Conservation (phyloP, 1,140 invertebrate genomes). For the Penaeus japonicus region DNA sequence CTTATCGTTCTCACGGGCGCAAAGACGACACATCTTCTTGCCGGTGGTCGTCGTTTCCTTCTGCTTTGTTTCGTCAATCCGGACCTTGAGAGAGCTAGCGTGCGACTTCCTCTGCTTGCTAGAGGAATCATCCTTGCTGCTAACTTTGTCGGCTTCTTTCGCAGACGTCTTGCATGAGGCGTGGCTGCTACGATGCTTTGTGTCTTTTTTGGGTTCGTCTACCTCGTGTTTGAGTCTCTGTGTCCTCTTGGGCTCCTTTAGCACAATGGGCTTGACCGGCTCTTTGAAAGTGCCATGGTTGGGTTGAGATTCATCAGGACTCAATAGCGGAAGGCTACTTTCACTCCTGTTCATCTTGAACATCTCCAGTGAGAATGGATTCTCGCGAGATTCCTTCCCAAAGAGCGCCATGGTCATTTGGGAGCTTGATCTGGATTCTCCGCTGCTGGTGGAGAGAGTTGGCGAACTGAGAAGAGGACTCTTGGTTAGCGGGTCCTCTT, state of each 20-base stretch:
- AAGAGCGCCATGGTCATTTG: slow-evolving; percentile 45
- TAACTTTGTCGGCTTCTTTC: background rate
- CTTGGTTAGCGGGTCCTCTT: slow-evolving; percentile 25
- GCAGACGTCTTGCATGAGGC: background rate
- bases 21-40: slow-evolving; percentile 39
- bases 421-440: slow-evolving; percentile 39
- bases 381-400: slow-evolving; percentile 2
- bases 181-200: background rate
- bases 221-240: background rate
- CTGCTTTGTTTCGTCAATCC: slow-evolving; percentile 40
- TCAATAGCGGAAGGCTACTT: slow-evolving; percentile 47
- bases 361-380: slow-evolving; percentile 41
- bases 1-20: slow-evolving; percentile 52
- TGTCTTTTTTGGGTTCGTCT: slow-evolving; percentile 18
- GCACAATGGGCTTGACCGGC: slow-evolving; percentile 16
- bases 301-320: slow-evolving; percentile 40
- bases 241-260: slow-evolving; percentile 13
- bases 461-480: slow-evolving; percentile 46
- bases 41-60: background rate
- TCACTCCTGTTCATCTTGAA: slow-evolving; percentile 53
- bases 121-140: background rate
- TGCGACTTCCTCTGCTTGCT: slow-evolving; percentile 5
- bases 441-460: slow-evolving; percentile 46
- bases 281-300: slow-evolving; percentile 49
- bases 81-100: slow-evolving; percentile 34